These are phyloP conservation scores for Motacilla tschutschensis DNA, from an alignment of 2,113 vertebrate genomes.

Conservation along the genomic window DNA sequence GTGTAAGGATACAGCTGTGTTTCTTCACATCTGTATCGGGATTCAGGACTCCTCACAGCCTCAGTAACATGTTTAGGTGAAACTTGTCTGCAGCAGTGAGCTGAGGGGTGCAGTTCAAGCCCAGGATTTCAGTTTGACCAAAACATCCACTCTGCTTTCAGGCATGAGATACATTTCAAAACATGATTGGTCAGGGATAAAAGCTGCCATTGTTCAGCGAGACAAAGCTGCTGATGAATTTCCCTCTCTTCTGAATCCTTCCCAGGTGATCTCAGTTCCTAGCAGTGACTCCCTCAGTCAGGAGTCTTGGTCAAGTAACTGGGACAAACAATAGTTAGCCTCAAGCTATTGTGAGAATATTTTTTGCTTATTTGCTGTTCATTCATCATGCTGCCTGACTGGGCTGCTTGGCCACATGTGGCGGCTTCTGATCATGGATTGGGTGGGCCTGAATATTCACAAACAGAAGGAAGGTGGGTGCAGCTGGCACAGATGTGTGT, in stretches of 20 bases:
- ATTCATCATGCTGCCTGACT: fast-evolving
- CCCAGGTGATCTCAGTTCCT: background rate
- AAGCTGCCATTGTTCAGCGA: background rate
- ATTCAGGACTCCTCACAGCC: background rate
- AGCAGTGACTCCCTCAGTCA: background rate
- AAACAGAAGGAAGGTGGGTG: background rate
- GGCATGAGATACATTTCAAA: background rate
- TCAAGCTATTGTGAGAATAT: background rate
- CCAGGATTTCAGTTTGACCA: background rate
- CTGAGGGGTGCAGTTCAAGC: background rate
- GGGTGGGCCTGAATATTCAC: background rate
- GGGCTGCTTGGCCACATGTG: fast-evolving
- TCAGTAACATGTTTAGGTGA: background rate
- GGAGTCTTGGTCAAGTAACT: background rate
- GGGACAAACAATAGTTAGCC: background rate
- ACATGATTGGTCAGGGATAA: background rate
- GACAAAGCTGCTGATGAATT: background rate
- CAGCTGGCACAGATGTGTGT: background rate
- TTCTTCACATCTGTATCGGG: background rate
- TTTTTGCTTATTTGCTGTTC: background rate
- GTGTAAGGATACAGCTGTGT: background rate
- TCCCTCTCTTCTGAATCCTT: background rate
- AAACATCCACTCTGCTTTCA: background rate
- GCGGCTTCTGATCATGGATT: background rate
- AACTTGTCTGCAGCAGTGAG: background rate